These are phyloP conservation scores for Coenonympha arcania DNA, from an alignment of 2,888 invertebrate species.

Conservation along the genomic window DNA sequence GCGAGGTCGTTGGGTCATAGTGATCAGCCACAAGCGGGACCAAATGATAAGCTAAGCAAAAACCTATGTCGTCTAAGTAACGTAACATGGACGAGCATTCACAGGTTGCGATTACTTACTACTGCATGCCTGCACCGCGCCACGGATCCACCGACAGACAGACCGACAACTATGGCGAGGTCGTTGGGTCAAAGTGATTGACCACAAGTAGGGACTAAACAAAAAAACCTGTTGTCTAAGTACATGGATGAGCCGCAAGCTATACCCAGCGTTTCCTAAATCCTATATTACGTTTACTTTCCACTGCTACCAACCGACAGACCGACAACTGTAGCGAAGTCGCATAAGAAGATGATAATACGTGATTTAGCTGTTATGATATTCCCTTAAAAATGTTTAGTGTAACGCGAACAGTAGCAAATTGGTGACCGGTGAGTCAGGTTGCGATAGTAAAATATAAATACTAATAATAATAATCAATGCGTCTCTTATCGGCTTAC, in stretches of 20 bases:
- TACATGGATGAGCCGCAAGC: no score
- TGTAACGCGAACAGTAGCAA: neutral
- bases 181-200: neutral
- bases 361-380: neutral
- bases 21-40: no score
- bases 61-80: no score
- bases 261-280: no score
- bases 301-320: no score
- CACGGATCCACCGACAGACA: constrained; percentile 30
- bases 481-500: constrained; percentile 14
- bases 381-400: neutral
- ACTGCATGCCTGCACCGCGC: constrained; percentile 4
- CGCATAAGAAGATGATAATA: neutral
- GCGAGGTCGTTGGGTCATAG: neutral
- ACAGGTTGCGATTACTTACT: neutral
- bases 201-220: no score
- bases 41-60: no score
- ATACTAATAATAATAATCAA: no score
- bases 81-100: neutral
- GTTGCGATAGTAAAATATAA: constrained; percentile 17
- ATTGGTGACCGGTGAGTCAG: constrained; percentile 10
- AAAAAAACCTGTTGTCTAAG: no score
- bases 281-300: no score
- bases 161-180: neutral
- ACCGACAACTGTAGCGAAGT: neutral